Evolutionary conservation across 1,140 invertebrate species (phyloP), one percentile per base, ranked within the genome.

Genomic region (Drosophila orena): DNA sequence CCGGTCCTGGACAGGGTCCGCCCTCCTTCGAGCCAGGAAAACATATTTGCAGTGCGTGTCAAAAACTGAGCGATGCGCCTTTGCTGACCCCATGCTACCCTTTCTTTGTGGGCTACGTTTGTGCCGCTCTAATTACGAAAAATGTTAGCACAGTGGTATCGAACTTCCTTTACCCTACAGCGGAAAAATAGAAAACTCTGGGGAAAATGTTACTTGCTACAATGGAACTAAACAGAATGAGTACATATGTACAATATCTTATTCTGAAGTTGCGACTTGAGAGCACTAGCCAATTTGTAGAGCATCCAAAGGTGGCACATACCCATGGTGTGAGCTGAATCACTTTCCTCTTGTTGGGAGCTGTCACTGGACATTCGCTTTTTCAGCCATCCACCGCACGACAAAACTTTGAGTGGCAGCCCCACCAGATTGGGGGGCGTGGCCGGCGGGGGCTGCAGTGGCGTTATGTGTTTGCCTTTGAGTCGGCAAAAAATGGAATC

Each of bases 21-120:
- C 12, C 35, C 49, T 43, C 58, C 64, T 50, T 56, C 50, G 34
- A 47, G 53, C 46, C 50, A 40, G 43, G 10, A 44, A 55, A 30
- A 64, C 61, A 59, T 77, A 80, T 74, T 85, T 85, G 65, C 80
- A 35, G 80, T 84, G 76, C 80, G 80, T 84, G 80, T 84, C 80
- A 79, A 84, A 84, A 84, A 70, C 76, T 79, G 65, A 84, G 73
- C 76, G 65, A 74, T 58, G 76, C 80, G 76, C 77, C 76, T 84
- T 78, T 60, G 53, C 44, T 64, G 56, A 53, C 62, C n/a, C 46
- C 62, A 15, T 14, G 24, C 11, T 40, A n/a, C 30, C 53, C 46
- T 35, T 46, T 44, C 40, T 65, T 40, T 37, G 35, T 35, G 22
- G 30, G 40, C 30, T 30, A n/a, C 46, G 34, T 35, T 61, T 30